Percentiles rank a stretch among this genome's conserved stretches.
Evolutionary conservation across 1,140 invertebrate genomes (phyloP).

Genomic region (Belonocnema kinseyi): DNA sequence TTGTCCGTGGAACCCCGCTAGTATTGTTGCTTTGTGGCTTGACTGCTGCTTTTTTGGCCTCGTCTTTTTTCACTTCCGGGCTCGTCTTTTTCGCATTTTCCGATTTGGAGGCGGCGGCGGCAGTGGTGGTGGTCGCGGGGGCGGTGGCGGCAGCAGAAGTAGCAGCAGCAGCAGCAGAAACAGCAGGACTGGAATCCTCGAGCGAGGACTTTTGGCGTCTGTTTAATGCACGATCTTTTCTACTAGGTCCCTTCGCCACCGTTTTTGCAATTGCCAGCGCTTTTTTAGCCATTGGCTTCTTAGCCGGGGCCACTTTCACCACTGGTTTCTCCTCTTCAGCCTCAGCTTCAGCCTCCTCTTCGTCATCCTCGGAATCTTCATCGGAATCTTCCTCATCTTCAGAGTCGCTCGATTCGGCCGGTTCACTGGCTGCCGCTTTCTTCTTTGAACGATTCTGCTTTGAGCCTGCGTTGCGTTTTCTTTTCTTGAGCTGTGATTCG

Average conservation of each 20-base stretch:
- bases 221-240: constrained; percentile 68
- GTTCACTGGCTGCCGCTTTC: constrained; percentile 49
- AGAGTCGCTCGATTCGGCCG: constrained; percentile 49
- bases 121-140: too few relatives aligned
- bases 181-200: constrained; percentile 44
- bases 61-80: constrained; percentile 45
- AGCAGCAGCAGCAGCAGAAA: neutral
- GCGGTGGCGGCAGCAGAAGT: neutral
- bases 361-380: constrained; percentile 55
- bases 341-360: constrained; percentile 50
- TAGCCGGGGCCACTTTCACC: constrained; percentile 57
- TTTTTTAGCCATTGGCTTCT: constrained; percentile 66
- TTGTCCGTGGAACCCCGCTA: constrained; percentile 51
- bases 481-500: constrained; percentile 86
- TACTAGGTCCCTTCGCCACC: constrained; percentile 67
- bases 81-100: constrained; percentile 37
- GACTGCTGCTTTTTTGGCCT: constrained; percentile 51
- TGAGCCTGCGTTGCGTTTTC: constrained; percentile 65
- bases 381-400: constrained; percentile 55
- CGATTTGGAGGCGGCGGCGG: constrained; percentile 19
- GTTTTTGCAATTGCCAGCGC: constrained; percentile 65
- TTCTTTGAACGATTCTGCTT: constrained; percentile 68
- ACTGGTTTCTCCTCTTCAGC: constrained; percentile 53
- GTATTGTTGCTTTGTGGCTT: constrained; percentile 55
- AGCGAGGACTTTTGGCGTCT: constrained; percentile 56